Conservation (phyloP, 2,113 vertebrate species). For the Pomatorhinus ruficollis region DNA sequence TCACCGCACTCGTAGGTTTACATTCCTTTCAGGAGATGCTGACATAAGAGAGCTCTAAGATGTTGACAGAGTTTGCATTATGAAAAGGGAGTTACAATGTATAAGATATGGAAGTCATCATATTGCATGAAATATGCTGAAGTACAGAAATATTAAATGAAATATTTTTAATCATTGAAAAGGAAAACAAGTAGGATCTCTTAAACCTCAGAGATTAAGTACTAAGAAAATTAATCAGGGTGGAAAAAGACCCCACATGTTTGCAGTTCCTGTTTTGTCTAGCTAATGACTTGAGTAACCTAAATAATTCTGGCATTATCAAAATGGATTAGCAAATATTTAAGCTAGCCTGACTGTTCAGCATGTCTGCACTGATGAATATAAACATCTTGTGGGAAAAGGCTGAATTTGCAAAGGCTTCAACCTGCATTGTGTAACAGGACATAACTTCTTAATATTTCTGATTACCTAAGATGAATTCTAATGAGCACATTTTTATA, state of each 20-base stretch:
- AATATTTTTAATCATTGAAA: background rate
- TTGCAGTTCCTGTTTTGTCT: slow-evolving; percentile 12
- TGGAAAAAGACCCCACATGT: background rate
- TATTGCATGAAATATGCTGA: slow-evolving; percentile 23
- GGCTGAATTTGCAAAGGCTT: slow-evolving; percentile 15
- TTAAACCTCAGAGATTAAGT: slow-evolving; percentile 20
- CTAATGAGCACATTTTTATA: slow-evolving; percentile 15
- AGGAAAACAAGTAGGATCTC: background rate
- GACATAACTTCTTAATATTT: background rate
- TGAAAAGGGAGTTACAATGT: slow-evolving; percentile 24
- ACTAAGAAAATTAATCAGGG: slow-evolving; percentile 23
- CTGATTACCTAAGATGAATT: background rate
- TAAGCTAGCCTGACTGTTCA: background rate
- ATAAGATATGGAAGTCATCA: background rate
- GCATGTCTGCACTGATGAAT: background rate
- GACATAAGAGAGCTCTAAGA: background rate
- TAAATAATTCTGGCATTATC: slow-evolving; percentile 23
- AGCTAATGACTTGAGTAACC: slow-evolving; percentile 31
- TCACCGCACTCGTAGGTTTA: background rate
- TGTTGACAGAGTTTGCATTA: background rate
- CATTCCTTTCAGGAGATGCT: slow-evolving; percentile 1
- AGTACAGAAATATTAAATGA: background rate
- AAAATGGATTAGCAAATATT: slow-evolving; percentile 25
- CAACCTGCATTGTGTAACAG: background rate
- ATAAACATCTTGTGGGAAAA: slow-evolving; percentile 15